Conservation (phyloP, 92 coral and sea anemone genomes). For the Zoanthus gigantus region DNA sequence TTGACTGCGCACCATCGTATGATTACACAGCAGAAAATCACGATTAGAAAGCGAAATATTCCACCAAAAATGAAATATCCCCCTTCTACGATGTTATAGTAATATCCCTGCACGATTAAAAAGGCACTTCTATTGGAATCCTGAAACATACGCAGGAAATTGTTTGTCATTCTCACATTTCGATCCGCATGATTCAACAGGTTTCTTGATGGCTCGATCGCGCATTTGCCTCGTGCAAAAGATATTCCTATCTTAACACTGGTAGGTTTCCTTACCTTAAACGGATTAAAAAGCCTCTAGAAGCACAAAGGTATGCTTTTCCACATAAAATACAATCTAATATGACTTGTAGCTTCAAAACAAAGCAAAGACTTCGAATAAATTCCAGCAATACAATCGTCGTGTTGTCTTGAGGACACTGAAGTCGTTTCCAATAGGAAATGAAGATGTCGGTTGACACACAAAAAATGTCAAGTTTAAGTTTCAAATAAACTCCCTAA, state of each 20-base stretch:
- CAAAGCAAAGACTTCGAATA: conserved; percentile 84
- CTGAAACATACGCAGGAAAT: conserved; percentile 34
- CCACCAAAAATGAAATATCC: conserved; percentile 22
- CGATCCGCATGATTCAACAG: conserved; percentile 56
- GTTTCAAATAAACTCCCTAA: conserved; percentile 90
- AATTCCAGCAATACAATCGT: conserved; percentile 73
- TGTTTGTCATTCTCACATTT: conserved; percentile 31
- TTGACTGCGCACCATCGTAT: conserved; percentile 34
- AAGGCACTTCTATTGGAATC: background rate
- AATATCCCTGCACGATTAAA: conserved; percentile 21
- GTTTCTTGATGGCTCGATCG: conserved; percentile 44
- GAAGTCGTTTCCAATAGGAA: conserved; percentile 91
- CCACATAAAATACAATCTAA: conserved; percentile 76
- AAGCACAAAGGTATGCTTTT: conserved; percentile 75
- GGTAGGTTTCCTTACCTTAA: conserved; percentile 75
- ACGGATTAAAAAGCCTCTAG: conserved; percentile 71
- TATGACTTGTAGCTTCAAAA: conserved; percentile 80
- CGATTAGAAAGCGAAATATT: conserved; percentile 38
- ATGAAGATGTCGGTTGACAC: conserved; percentile 87
- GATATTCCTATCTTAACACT: background rate
- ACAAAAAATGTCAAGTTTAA: conserved; percentile 83
- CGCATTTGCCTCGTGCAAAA: conserved; percentile 44
- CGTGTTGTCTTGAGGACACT: conserved; percentile 68
- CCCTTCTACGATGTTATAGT: conserved; percentile 17
- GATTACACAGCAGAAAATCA: conserved; percentile 38